phyloP scores from a whole-genome alignment of 2,113 vertebrate genomes.

The Rhinichthys klamathensis region DNA sequence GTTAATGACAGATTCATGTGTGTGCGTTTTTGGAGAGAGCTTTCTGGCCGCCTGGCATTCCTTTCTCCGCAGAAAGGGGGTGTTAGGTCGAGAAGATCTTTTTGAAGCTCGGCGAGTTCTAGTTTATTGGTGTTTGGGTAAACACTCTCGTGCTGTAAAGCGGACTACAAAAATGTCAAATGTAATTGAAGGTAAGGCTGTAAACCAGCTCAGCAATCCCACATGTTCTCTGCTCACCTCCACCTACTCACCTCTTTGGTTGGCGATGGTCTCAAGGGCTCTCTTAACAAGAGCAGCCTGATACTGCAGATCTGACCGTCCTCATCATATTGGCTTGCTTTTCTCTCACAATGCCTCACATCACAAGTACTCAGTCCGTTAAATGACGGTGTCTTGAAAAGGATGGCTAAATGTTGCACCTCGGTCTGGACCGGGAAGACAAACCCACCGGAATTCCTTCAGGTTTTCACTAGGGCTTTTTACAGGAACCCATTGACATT shows the following conservation, averaged over 20 bases:
- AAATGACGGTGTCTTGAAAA: not conserved
- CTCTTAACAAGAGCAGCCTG: slow-evolving; percentile 28
- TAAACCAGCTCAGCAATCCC: not conserved
- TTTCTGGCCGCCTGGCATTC: too few species aligned
- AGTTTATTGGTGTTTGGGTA: too few species aligned
- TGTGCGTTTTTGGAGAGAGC: too few species aligned
- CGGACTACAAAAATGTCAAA: slow-evolving; percentile 17
- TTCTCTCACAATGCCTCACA: not conserved
- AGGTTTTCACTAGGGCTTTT: slow-evolving; percentile 1
- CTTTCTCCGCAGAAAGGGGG: too few species aligned
- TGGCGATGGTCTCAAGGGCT: slow-evolving; percentile 7
- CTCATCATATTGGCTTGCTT: slow-evolving; percentile 5
- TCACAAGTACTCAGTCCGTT: not conserved
- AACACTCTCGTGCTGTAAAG: too few species aligned
- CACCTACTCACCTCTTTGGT: slow-evolving; percentile 30
- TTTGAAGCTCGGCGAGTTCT: too few species aligned
- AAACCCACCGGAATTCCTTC: slow-evolving; percentile 19
- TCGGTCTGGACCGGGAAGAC: not conserved
- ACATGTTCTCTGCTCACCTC: slow-evolving; percentile 1
- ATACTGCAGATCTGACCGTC: slow-evolving; percentile 25
- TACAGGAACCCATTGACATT: slow-evolving; percentile 50
- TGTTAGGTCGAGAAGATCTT: too few species aligned
- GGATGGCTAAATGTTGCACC: slow-evolving; percentile 45
- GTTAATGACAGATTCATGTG: too few species aligned
- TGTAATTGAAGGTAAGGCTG: slow-evolving; percentile 25